These are phyloP conservation scores for Amphiprion percula DNA, from an alignment of 2,113 vertebrate species.

Conservation along the genomic window DNA sequence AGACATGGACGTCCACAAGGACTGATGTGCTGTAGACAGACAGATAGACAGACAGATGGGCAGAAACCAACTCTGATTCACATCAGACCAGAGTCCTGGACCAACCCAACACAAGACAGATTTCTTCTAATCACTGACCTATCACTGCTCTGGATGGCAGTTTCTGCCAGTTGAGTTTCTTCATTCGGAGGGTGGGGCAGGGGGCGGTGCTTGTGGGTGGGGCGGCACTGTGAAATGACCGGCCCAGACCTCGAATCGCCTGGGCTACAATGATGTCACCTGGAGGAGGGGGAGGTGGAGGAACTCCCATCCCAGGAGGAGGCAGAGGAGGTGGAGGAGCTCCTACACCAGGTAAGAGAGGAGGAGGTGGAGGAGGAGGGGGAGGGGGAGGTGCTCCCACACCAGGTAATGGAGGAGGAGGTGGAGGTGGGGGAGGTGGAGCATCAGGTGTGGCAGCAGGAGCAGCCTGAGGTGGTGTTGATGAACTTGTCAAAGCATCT, in stretches of 20 bases:
- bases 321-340: conserved; percentile 62
- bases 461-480: neutral
- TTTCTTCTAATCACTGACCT: conserved; percentile 76
- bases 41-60: neutral
- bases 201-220: conserved; percentile 76
- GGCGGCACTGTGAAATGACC: neutral
- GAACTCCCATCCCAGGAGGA: conserved; percentile 38
- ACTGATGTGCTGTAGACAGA: conserved; percentile 82
- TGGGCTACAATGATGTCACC: conserved; percentile 79
- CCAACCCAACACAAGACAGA: neutral
- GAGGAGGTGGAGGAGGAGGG: conserved; percentile 2
- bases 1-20: conserved; percentile 87
- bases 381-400: conserved; percentile 3
- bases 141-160: conserved; percentile 81
- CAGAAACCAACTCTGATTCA: neutral
- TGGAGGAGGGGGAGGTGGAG: conserved; percentile 61
- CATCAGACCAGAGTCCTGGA: neutral
- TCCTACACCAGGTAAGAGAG: neutral
- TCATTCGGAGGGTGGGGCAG: conserved; percentile 89
- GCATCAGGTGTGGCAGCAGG: conserved; percentile 7
- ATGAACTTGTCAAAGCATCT: neutral
- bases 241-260: conserved; percentile 69
- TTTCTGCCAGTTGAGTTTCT: conserved; percentile 98
- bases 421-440: neutral
- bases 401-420: conserved; percentile 4